Evolutionary conservation across 2,888 invertebrate genomes (phyloP).

Genomic region (Eustalomyia histrio): DNA sequence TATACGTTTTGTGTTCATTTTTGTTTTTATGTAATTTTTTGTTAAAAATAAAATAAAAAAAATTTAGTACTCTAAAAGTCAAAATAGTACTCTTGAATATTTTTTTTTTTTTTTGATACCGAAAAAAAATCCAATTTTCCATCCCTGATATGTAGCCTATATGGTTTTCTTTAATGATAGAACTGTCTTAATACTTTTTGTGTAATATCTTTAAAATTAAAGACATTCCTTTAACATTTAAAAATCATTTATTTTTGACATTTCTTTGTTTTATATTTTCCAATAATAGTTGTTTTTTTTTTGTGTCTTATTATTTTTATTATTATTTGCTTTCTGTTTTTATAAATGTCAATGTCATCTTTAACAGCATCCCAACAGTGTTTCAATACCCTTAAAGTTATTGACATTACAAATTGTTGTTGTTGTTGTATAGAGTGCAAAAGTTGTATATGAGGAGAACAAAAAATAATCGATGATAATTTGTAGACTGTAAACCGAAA

Average conservation of each 20-base stretch:
- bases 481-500: background rate
- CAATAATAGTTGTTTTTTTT: background rate
- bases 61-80: no score
- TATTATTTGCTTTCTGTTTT: slow-evolving; percentile 26
- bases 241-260: background rate
- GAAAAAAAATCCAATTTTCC: no score
- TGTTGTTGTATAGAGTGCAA: background rate
- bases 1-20: no score
- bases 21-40: no score
- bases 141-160: no score
- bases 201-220: no score
- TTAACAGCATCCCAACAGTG: background rate
- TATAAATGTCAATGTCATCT: slow-evolving; percentile 58
- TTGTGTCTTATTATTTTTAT: slow-evolving; percentile 28
- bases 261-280: background rate
- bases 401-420: background rate
- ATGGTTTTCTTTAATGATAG: no score
- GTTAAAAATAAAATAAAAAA: no score
- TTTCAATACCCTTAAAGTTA: background rate
- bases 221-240: background rate
- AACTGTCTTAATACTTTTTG: no score
- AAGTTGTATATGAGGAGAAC: no score
- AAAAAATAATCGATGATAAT: background rate
- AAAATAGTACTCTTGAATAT: no score
- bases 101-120: no score